Base-by-base conservation (phyloP, 1,140 invertebrate genomes). In the Stenopsyche tienmushanensis region DNA sequence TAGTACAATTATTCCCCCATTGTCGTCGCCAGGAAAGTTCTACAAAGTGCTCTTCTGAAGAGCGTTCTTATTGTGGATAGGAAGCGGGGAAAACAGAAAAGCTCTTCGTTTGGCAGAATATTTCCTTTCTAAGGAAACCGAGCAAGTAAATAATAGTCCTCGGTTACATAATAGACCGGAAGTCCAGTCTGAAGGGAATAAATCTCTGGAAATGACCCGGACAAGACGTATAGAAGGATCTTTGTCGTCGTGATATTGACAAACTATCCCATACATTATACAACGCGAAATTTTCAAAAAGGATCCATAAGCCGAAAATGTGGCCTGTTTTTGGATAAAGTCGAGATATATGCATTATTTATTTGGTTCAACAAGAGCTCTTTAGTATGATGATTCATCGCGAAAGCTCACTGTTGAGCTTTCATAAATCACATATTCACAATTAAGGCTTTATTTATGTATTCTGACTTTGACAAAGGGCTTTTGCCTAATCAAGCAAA, bases 101-200 rank as follows among this genome's bases (percentile, higher is more conserved):
- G n/a, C n/a, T n/a, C n/a, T n/a, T n/a, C n/a, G n/a, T n/a, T n/a
- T n/a, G n/a, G n/a, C n/a, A n/a, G n/a, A n/a, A n/a, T n/a, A n/a
- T n/a, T n/a, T n/a, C n/a, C 42, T 62, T 60, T 49, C 41, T 39
- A 20, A 50, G 52, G 20, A 64, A 69, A 39, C 64, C 57, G 50
- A 55, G 20, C 67, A 62, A 47, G 39, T 57, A 44, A 65, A 60
- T 65, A 65, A 65, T 49, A 59, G 55, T 45, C 29, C 34, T 53
- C n/a, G 57, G 62, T 25, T 57, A 58, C 53, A 69, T 69, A 69
- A 69, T 69, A 55, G 58, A 15, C 29, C 55, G 67, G 67, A 69
- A 69, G 63, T 65, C 54, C 49, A 23, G 45, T 23, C 34, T 34
- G 25, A 53, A 26, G 50, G 29, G 64, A 62, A 69, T 69, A 69